Percentiles rank a stretch among this genome's conserved stretches.
Evolutionary conservation across 1,140 invertebrate genomes (phyloP).

Genomic region (Cherax destructor): DNA sequence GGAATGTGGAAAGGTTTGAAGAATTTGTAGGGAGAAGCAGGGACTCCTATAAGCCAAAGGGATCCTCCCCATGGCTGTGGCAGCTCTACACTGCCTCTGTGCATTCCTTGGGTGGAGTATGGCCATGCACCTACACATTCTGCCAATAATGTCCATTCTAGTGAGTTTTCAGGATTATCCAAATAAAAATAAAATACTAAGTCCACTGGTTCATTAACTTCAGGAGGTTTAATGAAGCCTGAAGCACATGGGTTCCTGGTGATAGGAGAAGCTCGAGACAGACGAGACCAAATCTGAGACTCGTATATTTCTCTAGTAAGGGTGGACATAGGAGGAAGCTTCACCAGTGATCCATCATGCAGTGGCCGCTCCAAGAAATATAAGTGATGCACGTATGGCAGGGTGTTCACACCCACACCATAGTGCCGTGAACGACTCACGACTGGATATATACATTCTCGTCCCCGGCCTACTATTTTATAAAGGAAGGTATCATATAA

Average conservation of each 20-base stretch:
- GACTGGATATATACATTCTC: constrained; percentile 62
- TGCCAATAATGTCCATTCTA: constrained; percentile 60
- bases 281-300: constrained; percentile 1
- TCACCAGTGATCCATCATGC: constrained; percentile 32
- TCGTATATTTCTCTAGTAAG: constrained; percentile 38
- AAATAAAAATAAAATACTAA: constrained; percentile 60
- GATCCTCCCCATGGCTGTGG: constrained; percentile 53
- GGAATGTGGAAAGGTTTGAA: constrained; percentile 24
- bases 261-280: constrained; percentile 17
- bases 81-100: constrained; percentile 34
- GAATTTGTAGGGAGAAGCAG: constrained; percentile 34
- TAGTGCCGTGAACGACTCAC: constrained; percentile 56
- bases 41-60: constrained; percentile 55
- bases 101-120: constrained; percentile 49
- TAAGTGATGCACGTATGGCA: constrained; percentile 57
- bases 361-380: constrained; percentile 55
- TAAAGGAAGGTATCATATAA: constrained; percentile 64
- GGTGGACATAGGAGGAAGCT: constrained; percentile 14
- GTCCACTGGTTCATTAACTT: background rate
- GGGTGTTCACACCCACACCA: constrained; percentile 64
- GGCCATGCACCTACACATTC: constrained; percentile 66
- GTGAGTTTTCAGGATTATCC: constrained; percentile 15
- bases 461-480: constrained; percentile 16
- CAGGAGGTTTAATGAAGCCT: constrained; percentile 30
- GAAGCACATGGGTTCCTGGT: constrained; percentile 55